Evolutionary conservation across 2,888 invertebrate genomes (phyloP).

Genomic region (Tetheella fluctuosa): DNA sequence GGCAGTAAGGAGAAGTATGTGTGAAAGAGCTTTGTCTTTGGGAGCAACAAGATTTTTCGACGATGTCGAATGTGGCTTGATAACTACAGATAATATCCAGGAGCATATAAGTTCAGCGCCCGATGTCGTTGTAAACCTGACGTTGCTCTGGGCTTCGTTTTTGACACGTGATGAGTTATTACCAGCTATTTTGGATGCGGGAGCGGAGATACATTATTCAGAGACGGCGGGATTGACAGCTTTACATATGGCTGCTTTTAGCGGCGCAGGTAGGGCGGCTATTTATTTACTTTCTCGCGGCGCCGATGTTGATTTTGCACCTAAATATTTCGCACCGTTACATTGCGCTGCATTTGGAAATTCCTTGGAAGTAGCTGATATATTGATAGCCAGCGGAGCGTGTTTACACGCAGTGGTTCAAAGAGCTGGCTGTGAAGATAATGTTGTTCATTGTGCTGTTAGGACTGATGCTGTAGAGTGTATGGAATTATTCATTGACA

Average conservation of each 20-base stretch:
- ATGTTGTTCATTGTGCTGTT: conserved; percentile 92
- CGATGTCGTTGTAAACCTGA: conserved; percentile 88
- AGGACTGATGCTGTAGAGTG: conserved; percentile 91
- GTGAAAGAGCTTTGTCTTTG: conserved; percentile 87
- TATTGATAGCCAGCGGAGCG: conserved; percentile 89
- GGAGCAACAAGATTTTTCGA: conserved; percentile 88
- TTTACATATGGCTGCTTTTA: conserved; percentile 90
- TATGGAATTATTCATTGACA: conserved; percentile 88
- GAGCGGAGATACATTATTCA: conserved; percentile 88
- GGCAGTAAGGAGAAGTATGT: conserved; percentile 86
- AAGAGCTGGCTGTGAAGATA: conserved; percentile 88
- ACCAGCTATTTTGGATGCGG: conserved; percentile 85
- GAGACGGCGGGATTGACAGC: conserved; percentile 91
- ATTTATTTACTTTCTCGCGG: conserved; percentile 88
- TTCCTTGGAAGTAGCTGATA: conserved; percentile 89
- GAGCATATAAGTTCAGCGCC: conserved; percentile 85
- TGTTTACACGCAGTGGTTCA: conserved; percentile 88
- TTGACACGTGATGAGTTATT: conserved; percentile 88
- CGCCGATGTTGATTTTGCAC: conserved; percentile 87
- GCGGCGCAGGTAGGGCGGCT: conserved; percentile 88
- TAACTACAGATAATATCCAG: conserved; percentile 84
- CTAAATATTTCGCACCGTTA: conserved; percentile 90
- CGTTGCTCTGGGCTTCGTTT: conserved; percentile 90
- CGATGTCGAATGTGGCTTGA: conserved; percentile 89
- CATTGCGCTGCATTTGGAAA: conserved; percentile 96